phyloP scores from a whole-genome alignment of 53 echinoderm and acorn worm genomes.

The Patiria pectinifera region DNA sequence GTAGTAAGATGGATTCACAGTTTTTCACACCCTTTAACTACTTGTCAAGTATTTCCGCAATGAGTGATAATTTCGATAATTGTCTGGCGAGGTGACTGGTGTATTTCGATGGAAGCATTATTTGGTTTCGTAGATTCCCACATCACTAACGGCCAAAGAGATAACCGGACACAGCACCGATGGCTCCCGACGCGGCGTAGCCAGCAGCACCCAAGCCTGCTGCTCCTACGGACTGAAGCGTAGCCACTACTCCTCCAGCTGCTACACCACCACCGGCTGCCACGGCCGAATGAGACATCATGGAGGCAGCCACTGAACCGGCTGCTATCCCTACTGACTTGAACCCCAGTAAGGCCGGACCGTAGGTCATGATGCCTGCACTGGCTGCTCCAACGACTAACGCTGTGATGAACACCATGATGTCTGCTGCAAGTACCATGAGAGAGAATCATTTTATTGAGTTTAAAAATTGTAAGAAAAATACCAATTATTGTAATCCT shows the following conservation, averaged over 20 bases:
- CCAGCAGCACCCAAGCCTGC: background rate
- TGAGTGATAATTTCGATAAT: too few species aligned
- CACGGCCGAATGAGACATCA: background rate
- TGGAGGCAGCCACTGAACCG: background rate
- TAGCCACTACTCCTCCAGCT: background rate
- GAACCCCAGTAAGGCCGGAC: constrained; percentile 2
- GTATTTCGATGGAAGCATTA: too few species aligned
- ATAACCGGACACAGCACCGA: background rate
- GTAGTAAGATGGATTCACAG: too few species aligned
- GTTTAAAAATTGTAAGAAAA: too few species aligned
- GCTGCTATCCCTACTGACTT: background rate
- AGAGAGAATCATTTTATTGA: too few species aligned
- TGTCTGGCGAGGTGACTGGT: too few species aligned
- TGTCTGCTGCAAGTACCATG: too few species aligned
- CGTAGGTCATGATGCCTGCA: background rate
- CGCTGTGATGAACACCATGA: background rate
- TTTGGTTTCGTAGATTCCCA: too few species aligned
- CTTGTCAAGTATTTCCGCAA: too few species aligned
- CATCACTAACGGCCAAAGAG: background rate
- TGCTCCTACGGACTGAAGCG: background rate
- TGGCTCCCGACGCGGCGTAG: background rate
- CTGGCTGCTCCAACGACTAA: background rate
- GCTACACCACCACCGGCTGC: background rate
- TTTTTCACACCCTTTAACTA: too few species aligned
- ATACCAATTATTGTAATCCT: too few species aligned